Base-by-base conservation (phyloP, 2,888 invertebrate species). In the Andrena marginata region DNA sequence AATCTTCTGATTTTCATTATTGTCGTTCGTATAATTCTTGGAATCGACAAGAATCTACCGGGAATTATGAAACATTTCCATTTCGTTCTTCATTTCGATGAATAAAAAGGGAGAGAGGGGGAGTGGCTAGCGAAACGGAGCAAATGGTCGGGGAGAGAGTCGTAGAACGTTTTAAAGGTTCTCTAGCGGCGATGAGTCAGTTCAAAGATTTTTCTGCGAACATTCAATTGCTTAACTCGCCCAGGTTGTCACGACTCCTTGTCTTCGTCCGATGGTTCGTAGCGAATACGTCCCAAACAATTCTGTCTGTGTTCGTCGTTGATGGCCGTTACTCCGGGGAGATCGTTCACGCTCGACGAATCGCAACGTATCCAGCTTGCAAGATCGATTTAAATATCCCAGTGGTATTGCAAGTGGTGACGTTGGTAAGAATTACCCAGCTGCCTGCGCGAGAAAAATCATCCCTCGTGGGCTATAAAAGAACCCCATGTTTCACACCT, bases 321-420 rank as follows among this genome's bases (percentile, higher is more conserved):
- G 20, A 35, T n/a, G 1, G 42, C 33, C 56, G 70, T 70, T 63
- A 51, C 67, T 84, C 69, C 60, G 76, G 76, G 48, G 68, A 80
- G 71, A 82, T 79, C 74, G 80, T 90, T 89, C 83, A 90, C 84
- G 89, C 89, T 90, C 85, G 80, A 79, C 82, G 85, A 86, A 87
- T 87, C 89, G 90, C 89, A 73, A 85, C 88, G 90, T 86, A 88
- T 86, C 89, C 86, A 85, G 86, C 86, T 87, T 87, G 80, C 85
- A 76, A 86, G 90, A 90, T 89, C 90, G 89, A 88, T 91, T 89
- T 87, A 87, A 90, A 90, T 86, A 80, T 87, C 82, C 72, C 85
- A 63, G 80, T 78, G 76, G 77, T 67, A 59, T 69, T 59, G 85
- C 83, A 79, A 72, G 49, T 54, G 65, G 62, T 68, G 68, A 54